These are phyloP conservation scores for Etia nguti DNA, from an alignment of 2,113 vertebrate genomes.

Conservation along the genomic window DNA sequence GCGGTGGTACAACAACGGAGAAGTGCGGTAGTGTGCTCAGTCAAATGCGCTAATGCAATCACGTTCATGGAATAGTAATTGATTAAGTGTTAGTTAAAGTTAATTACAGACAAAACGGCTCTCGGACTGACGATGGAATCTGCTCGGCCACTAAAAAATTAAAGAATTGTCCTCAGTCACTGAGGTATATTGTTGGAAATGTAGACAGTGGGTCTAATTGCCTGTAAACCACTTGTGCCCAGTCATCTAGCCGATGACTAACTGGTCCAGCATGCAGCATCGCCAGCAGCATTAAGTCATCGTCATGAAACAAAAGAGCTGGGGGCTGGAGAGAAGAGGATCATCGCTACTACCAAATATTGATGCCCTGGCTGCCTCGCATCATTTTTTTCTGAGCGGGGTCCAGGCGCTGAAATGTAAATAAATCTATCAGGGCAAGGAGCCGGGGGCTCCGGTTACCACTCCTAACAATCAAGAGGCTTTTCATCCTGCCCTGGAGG, in stretches of 20 bases:
- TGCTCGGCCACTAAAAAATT: not conserved
- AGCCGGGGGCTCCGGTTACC: slow-evolving; percentile 71
- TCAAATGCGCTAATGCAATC: slow-evolving; percentile 19
- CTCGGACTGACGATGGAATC: not conserved
- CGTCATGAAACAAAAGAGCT: slow-evolving; percentile 21
- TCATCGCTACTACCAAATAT: slow-evolving; percentile 65
- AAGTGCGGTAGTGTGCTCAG: not conserved
- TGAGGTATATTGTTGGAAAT: not conserved
- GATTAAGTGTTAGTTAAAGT: slow-evolving; percentile 42
- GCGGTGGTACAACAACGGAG: not conserved
- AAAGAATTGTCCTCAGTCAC: not conserved
- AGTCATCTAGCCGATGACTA: not conserved
- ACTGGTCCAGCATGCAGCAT: not conserved
- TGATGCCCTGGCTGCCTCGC: slow-evolving; percentile 41
- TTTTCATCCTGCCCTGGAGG: slow-evolving; percentile 77
- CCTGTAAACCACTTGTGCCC: not conserved
- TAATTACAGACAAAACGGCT: slow-evolving; percentile 12
- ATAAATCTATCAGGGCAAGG: slow-evolving; percentile 73
- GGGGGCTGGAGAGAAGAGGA: not conserved
- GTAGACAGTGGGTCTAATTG: not conserved
- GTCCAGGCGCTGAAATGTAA: slow-evolving; percentile 74
- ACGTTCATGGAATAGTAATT: slow-evolving; percentile 21
- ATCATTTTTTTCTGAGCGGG: slow-evolving; percentile 52
- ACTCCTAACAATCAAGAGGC: slow-evolving; percentile 73
- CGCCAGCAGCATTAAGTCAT: slow-evolving; percentile 41